Evolutionary conservation across 2,797 vertebrate species (phyloP), one percentile per base, ranked within the genome.

Genomic region (Hemibagrus guttatus): DNA sequence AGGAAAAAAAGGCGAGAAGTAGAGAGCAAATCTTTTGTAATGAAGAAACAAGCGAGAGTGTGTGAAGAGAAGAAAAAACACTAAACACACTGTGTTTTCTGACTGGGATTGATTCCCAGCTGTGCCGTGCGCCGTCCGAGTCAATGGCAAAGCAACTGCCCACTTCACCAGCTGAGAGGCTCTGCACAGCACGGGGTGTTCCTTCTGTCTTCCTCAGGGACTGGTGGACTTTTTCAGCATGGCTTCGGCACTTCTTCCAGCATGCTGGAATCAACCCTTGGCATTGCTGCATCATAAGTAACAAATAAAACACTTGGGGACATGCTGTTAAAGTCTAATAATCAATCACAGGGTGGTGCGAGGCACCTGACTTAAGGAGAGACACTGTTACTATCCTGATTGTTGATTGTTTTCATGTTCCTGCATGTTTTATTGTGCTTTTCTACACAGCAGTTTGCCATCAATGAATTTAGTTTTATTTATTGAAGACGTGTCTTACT

Each of bases 81-180:
- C 42, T 49, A 64, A 85, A 85, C 72, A 78, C 74, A 49, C 84
- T 63, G 39, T 49, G 69, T 61, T 75, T 63, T 63, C 35, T 23
- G 42, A 76, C 21, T 54, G 59, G 74, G 84, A 78, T 85, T 79
- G 75, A 64, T 85, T 69, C 63, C 74, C 75, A 35, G 61, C 84
- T 79, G 75, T 80, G 84, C 49, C 49, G 16, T 46, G 16, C 28
- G 63, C 49, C 14, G 17, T 80, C 74, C 49, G 14, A 85, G 74
- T 76, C 72, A 8, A 76, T 79, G 59, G 74, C 46, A 78, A 76
- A 85, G 74, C 74, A 78, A 64, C 61, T 85, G 84, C 61, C 74
- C 74, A 66, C 72, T 85, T 85, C 49, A 76, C 74, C 74, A 78
- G 71, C 84, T 75, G 84, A 64, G 84, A 75, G 59, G 23, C 21